Percentiles rank a stretch among this genome's conserved stretches.
Evolutionary conservation across 2,797 vertebrate genomes (phyloP).

Genomic region (Melanotaenia trifasciata): DNA sequence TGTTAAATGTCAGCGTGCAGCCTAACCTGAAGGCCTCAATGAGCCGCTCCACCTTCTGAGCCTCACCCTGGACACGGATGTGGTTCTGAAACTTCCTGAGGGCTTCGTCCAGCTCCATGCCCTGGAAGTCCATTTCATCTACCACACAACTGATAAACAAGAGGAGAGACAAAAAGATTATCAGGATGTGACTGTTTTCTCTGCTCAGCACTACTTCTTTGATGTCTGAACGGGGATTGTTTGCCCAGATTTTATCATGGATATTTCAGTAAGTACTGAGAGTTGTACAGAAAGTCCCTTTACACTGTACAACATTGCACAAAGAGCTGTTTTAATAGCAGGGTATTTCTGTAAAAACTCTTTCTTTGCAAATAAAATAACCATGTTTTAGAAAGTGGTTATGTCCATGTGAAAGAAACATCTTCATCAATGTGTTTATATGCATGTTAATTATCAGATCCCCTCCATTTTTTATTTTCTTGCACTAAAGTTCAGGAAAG

Average conservation of each 20-base stretch:
- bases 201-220: background rate
- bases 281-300: no score
- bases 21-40: slow-evolving; percentile 96
- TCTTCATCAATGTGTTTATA: background rate
- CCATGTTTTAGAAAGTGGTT: background rate
- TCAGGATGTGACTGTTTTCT: background rate
- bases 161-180: slow-evolving; percentile 6
- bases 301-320: no score
- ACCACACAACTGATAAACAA: slow-evolving; percentile 79
- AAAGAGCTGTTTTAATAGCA: background rate
- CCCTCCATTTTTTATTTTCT: background rate
- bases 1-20: background rate
- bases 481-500: background rate
- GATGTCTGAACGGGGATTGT: background rate
- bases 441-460: background rate
- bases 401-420: background rate
- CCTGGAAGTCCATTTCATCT: slow-evolving; percentile 97
- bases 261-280: background rate
- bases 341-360: background rate
- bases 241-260: background rate
- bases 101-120: slow-evolving; percentile 97
- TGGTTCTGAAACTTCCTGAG: slow-evolving; percentile 98
- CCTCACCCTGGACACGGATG: slow-evolving; percentile 97
- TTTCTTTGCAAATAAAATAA: background rate
- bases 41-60: slow-evolving; percentile 96